A percentile compares a stretch with the other conserved stretches of the same genome.
Evolutionary conservation across 2,888 invertebrate species (phyloP).

Genomic region (Ochropleura leucogaster): DNA sequence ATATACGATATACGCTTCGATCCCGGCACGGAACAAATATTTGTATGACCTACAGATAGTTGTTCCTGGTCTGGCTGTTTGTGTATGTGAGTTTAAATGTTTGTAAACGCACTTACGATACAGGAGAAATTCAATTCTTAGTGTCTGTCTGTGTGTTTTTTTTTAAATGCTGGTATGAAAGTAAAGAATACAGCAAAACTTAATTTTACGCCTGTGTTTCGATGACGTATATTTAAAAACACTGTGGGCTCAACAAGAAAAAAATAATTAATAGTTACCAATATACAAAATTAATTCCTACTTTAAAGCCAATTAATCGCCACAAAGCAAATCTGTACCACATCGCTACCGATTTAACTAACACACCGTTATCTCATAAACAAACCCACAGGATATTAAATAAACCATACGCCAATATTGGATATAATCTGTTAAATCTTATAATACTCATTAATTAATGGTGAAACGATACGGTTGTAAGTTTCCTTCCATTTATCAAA

Average conservation of each 20-base stretch:
- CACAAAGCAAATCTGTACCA: not conserved
- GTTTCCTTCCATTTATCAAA: constrained; percentile 29
- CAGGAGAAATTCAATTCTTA: too few relatives aligned
- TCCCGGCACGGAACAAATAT: too few relatives aligned
- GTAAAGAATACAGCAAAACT: too few relatives aligned
- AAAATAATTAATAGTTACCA: not conserved
- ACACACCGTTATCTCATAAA: not conserved
- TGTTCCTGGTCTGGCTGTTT: too few relatives aligned
- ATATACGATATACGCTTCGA: too few relatives aligned
- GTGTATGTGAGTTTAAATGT: too few relatives aligned
- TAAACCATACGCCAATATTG: constrained; percentile 20
- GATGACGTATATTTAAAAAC: too few relatives aligned
- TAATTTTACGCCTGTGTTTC: too few relatives aligned
- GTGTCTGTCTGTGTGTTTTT: too few relatives aligned
- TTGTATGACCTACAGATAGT: too few relatives aligned
- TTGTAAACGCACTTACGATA: too few relatives aligned
- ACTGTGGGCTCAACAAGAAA: not conserved
- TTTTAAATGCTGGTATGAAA: too few relatives aligned
- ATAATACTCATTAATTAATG: constrained; percentile 24
- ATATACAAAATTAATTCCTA: not conserved
- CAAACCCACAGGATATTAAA: constrained; percentile 2
- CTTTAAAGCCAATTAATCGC: not conserved
- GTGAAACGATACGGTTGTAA: constrained; percentile 17
- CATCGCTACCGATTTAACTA: not conserved
- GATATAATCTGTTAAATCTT: constrained; percentile 19